Evolutionary conservation across 1,140 invertebrate genomes (phyloP), one percentile per base, ranked within the genome.

Genomic region (Dinoponera quadriceps): DNA sequence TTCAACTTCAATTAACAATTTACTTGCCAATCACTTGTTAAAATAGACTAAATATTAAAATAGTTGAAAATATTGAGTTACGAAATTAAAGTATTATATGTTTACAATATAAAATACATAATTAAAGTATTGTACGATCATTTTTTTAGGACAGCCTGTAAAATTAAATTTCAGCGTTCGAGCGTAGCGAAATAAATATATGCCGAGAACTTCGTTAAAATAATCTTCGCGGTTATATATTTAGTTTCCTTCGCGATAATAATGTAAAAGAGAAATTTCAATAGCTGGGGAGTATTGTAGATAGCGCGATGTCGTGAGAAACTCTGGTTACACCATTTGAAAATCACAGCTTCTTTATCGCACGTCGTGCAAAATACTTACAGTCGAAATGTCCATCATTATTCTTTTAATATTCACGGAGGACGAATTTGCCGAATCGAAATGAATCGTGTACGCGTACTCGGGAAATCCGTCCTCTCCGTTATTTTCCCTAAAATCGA

Each of bases 111-210:
- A 44, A 9, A 44, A 44, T 44, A 44, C 38, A 11, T 9, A 9
- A 11, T 44, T 44, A 44, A 44, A 44, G 9, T 44, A 0, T 7
- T 44, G 38, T 44, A 9, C 7, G 0, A 44, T 44, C 4, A 9
- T 44, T 44, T 44, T 44, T 44, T 44, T 11, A 44, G 7, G 38
- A 7, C 38, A 44, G 75, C 65, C 29, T 80, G 38, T 13, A 25
- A 33, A 13, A 71, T 71, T 33, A 57, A 80, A 69, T 71, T 71
- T 22, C 59, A 77, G 54, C n/a, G 33, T 29, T 57, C 27, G 29
- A 69, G 69, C 14, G 25, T 69, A 71, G 29, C 62, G 65, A 80
- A 80, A 80, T 80, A 80, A 78, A 80, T 71, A 78, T 29, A 71
- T 80, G 63, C 29, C 20, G 49, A 80, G 69, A 80, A 29, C 33